Evolutionary conservation across 2,797 vertebrate species (phyloP).

Genomic region (Dendrocincla tyrannina): DNA sequence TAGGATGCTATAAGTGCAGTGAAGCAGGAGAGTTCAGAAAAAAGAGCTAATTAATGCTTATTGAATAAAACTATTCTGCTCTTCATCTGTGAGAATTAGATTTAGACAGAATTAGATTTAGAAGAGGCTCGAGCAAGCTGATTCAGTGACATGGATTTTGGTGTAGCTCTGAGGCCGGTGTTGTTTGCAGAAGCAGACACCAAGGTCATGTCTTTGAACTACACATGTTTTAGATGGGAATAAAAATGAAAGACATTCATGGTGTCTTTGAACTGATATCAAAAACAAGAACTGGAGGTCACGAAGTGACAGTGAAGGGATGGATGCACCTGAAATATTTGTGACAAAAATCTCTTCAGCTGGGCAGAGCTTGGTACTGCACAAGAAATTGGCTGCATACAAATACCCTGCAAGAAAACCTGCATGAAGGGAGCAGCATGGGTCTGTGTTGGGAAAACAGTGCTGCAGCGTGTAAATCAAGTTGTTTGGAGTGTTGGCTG

Average conservation of each 20-base stretch:
- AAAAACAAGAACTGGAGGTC: slow-evolving; percentile 55
- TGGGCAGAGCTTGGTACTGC: neutral
- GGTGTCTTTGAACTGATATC: slow-evolving; percentile 62
- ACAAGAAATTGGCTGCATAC: neutral
- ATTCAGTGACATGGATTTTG: neutral
- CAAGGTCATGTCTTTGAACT: slow-evolving; percentile 62
- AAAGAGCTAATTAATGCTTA: slow-evolving; percentile 30
- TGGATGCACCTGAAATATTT: neutral
- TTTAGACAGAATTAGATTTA: slow-evolving; percentile 8
- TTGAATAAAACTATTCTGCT: slow-evolving; percentile 19
- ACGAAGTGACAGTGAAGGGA: slow-evolving; percentile 40
- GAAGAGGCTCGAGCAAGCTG: neutral
- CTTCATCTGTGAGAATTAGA: slow-evolving; percentile 31
- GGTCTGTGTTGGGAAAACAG: neutral
- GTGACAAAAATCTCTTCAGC: slow-evolving; percentile 23
- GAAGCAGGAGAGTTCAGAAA: neutral
- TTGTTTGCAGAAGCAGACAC: slow-evolving; percentile 52
- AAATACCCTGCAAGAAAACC: neutral
- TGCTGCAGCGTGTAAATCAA: neutral
- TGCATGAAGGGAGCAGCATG: neutral
- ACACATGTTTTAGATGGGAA: slow-evolving; percentile 49
- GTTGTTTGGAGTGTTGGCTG: neutral
- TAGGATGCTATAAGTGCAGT: neutral
- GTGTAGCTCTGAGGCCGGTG: neutral
- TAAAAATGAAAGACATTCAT: slow-evolving; percentile 66